Percentiles rank a stretch among this genome's conserved stretches.
Conservation (phyloP, 2,797 vertebrate species). For the Falco cherrug region DNA sequence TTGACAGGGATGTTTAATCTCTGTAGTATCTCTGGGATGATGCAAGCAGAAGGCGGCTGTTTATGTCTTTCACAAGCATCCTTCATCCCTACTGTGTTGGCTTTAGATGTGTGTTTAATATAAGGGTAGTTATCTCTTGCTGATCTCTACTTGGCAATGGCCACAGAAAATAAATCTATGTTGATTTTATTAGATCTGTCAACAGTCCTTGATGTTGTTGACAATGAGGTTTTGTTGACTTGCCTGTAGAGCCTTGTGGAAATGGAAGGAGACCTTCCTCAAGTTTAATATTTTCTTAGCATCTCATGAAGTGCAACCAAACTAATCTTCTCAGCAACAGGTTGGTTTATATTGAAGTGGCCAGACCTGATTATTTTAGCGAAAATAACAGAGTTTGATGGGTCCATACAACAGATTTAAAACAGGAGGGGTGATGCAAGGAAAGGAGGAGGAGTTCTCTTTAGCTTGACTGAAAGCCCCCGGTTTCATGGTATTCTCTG, state of each 20-base stretch:
- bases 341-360: background rate
- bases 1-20: slow-evolving; percentile 52
- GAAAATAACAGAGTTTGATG: background rate
- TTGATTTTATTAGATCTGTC: slow-evolving; percentile 69
- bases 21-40: slow-evolving; percentile 37
- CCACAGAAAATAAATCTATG: slow-evolving; percentile 57
- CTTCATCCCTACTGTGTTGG: slow-evolving; percentile 39
- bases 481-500: background rate
- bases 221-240: slow-evolving; percentile 65
- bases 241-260: slow-evolving; percentile 19
- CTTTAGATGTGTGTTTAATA: slow-evolving; percentile 61
- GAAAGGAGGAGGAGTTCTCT: background rate
- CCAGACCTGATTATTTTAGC: background rate
- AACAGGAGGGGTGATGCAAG: background rate
- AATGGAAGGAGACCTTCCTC: slow-evolving; percentile 52
- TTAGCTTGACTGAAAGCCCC: background rate
- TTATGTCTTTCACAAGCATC: slow-evolving; percentile 55
- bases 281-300: slow-evolving; percentile 24
- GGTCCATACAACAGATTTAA: background rate
- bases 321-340: background rate
- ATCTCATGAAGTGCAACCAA: background rate
- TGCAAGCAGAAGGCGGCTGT: slow-evolving; percentile 44
- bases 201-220: slow-evolving; percentile 69
- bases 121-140: slow-evolving; percentile 38
- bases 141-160: slow-evolving; percentile 57